phyloP scores from a whole-genome alignment of 2,113 vertebrate genomes.

The Fregetta grallaria region DNA sequence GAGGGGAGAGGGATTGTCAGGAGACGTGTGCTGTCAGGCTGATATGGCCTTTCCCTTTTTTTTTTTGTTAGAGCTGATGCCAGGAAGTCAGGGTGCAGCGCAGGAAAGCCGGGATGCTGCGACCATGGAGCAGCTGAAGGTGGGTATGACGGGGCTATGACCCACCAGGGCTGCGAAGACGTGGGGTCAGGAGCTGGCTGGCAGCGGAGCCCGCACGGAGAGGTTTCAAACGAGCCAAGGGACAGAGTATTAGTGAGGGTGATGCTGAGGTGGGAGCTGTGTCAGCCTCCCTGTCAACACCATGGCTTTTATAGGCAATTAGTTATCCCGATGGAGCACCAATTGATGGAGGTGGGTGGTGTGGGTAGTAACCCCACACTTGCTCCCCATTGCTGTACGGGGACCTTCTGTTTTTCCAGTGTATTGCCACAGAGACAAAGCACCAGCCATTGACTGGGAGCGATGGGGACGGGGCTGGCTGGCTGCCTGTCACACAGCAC shows the following conservation, averaged over 20 bases:
- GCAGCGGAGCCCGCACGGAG: fast-evolving
- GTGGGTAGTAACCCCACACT: neutral
- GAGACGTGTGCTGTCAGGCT: neutral
- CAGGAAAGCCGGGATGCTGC: slow-evolving; percentile 68
- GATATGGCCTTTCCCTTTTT: neutral
- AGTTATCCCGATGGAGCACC: fast-evolving
- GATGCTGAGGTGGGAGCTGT: neutral
- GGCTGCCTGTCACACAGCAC: neutral
- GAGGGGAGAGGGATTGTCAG: neutral
- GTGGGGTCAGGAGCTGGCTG: neutral
- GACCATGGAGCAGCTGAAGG: slow-evolving; percentile 68
- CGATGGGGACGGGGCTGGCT: neutral
- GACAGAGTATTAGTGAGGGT: neutral
- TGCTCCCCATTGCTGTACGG: neutral
- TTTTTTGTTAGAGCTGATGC: slow-evolving; percentile 73
- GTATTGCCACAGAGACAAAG: neutral
- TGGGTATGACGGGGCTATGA: slow-evolving; percentile 4
- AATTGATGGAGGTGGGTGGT: neutral
- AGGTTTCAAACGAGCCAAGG: neutral
- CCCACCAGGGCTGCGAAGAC: fast-evolving
- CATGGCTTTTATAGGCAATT: neutral
- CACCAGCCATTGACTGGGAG: neutral
- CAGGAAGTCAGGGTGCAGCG: slow-evolving; percentile 67
- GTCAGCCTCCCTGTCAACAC: neutral
- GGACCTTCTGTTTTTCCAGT: neutral